Base-by-base conservation (phyloP, 2,797 vertebrate species). In the Hippopotamyrus pictus region DNA sequence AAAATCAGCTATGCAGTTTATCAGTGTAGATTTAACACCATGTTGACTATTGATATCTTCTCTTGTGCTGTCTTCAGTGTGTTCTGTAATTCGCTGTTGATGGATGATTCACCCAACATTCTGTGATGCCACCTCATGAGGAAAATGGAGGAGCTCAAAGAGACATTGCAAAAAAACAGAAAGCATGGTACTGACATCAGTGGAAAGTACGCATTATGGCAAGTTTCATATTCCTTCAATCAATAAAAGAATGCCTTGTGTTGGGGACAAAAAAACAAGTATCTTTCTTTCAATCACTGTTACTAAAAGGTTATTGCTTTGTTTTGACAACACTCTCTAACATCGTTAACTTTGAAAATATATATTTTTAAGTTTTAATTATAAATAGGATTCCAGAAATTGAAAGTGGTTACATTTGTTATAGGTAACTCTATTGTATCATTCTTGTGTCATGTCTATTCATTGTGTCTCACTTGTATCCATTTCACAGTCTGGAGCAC, bases 321-420 rank as follows among this genome's bases (percentile, higher is more conserved):
- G 62, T 41, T 89, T 54, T 14, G 54, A 86, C 59, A 48, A 69
- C 17, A 50, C 69, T 89, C 46, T 89, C 17, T 44, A 79, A 41
- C 5, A 44, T 37, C 50, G 29, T 46, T n/a, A 51, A 33, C 33
- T 50, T 48, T 6, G 54, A 57, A 82, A 7, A 84, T 22, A 48
- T 14, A 82, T 46, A 82, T 41, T 46, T 11, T 41, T 46, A 82
- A 22, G 5, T 22, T 48, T 50, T 29, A n/a, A 9, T 82, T 62
- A 82, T 65, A 79, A 59, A 88, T 57, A 14, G 14, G 22, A 25
- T 62, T 57, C 46, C 37, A 84, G 76, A 17, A 65, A 50, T 48
- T 73, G 25, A 29, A 88, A 88, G 3, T 54, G 5, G 25, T 62
- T 88, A 90, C 25, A 65, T 65, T 65, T 12, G 9, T 65, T 65